These are phyloP conservation scores for Herminia tarsipennalis DNA, from an alignment of 2,888 invertebrate genomes.

Conservation along the genomic window DNA sequence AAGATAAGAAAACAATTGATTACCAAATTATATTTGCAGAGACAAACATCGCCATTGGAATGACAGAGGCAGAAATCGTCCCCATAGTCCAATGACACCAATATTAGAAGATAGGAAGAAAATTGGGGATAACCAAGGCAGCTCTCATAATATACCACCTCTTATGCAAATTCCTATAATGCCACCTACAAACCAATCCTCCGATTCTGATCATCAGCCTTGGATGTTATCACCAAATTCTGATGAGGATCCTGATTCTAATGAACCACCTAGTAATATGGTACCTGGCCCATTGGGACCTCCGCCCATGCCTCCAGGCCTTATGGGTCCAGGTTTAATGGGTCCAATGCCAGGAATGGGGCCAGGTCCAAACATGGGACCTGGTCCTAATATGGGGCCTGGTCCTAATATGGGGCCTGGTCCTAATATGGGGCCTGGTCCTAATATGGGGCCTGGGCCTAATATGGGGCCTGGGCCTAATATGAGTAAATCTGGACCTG, in stretches of 20 bases:
- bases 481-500: constrained; percentile 32
- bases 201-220: constrained; percentile 54
- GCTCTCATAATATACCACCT: constrained; percentile 55
- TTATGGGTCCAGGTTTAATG: constrained; percentile 38
- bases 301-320: constrained; percentile 3
- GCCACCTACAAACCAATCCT: constrained; percentile 59
- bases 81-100: constrained; percentile 65
- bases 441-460: constrained; percentile 28
- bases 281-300: constrained; percentile 29
- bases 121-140: constrained; percentile 46
- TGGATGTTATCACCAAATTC: constrained; percentile 63
- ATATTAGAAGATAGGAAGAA: constrained; percentile 65
- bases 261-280: constrained; percentile 37
- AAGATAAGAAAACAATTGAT: no score
- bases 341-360: constrained; percentile 36
- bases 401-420: constrained; percentile 32
- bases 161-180: constrained; percentile 72
- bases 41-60: constrained; percentile 70
- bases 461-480: constrained; percentile 41
- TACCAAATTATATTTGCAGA: constrained; percentile 52
- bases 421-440: constrained; percentile 29
- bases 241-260: constrained; percentile 46
- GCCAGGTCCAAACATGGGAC: constrained; percentile 24
- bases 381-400: constrained; percentile 31
- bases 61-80: constrained; percentile 61